Conservation (phyloP, 2,888 invertebrate genomes). For the Brachypterus glaber region DNA sequence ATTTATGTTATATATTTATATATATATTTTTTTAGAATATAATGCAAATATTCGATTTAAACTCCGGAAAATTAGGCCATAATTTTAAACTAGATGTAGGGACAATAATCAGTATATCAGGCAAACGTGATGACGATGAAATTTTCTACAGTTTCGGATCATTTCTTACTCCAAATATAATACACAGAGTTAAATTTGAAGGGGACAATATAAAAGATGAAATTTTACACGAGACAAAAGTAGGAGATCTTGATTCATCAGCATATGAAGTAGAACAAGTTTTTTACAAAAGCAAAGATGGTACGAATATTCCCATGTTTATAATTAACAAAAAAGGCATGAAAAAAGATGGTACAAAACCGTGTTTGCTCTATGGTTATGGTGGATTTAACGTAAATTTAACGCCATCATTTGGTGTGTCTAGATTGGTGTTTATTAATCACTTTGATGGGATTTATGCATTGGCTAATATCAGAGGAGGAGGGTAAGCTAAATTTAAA, state of each 20-base stretch:
- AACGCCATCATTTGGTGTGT: slow-evolving; percentile 82
- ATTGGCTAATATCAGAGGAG: slow-evolving; percentile 90
- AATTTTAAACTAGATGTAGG: slow-evolving; percentile 80
- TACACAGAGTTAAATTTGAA: slow-evolving; percentile 75
- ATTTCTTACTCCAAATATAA: slow-evolving; percentile 80
- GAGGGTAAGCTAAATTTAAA: slow-evolving; percentile 57
- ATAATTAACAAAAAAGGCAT: slow-evolving; percentile 72
- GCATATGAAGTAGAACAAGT: slow-evolving; percentile 79
- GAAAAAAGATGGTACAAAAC: slow-evolving; percentile 58
- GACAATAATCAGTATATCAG: slow-evolving; percentile 73
- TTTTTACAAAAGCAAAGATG: slow-evolving; percentile 89
- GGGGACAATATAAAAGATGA: slow-evolving; percentile 49
- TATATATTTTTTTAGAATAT: slow-evolving; percentile 52
- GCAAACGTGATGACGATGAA: slow-evolving; percentile 75
- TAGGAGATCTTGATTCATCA: slow-evolving; percentile 70
- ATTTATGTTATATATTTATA: too few species aligned
- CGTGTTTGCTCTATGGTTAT: slow-evolving; percentile 88
- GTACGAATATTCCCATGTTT: slow-evolving; percentile 93
- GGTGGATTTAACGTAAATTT: slow-evolving; percentile 94
- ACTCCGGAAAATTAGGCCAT: slow-evolving; percentile 60
- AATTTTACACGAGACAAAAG: slow-evolving; percentile 76
- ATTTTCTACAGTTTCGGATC: slow-evolving; percentile 93
- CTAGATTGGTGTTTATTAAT: slow-evolving; percentile 79
- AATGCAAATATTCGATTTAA: slow-evolving; percentile 68
- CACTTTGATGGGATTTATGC: slow-evolving; percentile 83